A percentile compares a stretch with the other conserved stretches of the same genome.
Conservation (phyloP, 2,888 invertebrate genomes). For the Ophion ellenae region DNA sequence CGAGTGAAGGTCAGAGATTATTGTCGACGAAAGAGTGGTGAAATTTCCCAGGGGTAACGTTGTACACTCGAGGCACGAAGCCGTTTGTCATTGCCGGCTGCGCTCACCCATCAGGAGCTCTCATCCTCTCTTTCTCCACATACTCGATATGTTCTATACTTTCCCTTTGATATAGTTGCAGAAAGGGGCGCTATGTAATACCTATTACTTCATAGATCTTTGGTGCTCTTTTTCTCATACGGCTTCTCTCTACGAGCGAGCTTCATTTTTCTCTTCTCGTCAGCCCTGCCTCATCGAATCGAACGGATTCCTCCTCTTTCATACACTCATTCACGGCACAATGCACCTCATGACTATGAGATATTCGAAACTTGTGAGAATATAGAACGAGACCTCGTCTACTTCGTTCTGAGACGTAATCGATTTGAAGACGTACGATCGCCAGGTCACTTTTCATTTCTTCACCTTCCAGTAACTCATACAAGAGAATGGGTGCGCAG, state of each 20-base stretch:
- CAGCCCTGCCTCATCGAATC: neutral
- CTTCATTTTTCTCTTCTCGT: conserved; percentile 13
- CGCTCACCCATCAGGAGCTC: conserved; percentile 56
- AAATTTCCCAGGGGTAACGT: conserved; percentile 68
- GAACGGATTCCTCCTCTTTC: conserved; percentile 12
- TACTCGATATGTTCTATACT: conserved; percentile 9
- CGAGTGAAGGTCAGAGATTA: conserved; percentile 61
- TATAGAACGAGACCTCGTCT: too few species aligned
- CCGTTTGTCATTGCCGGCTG: conserved; percentile 66
- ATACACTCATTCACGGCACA: neutral
- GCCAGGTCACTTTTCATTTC: too few species aligned
- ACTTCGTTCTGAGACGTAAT: too few species aligned
- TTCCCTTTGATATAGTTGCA: conserved; percentile 22
- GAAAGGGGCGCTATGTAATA: conserved; percentile 27
- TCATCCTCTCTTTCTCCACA: conserved; percentile 46
- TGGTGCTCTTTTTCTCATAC: conserved; percentile 24
- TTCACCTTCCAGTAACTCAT: too few species aligned
- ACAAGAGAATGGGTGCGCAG: too few species aligned
- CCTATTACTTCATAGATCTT: conserved; percentile 42
- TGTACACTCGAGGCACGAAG: conserved; percentile 64
- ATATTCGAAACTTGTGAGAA: neutral
- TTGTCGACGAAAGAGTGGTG: conserved; percentile 60
- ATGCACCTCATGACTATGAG: neutral
- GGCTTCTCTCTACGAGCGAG: neutral
- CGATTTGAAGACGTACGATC: too few species aligned